Evolutionary conservation across 2,888 invertebrate genomes (phyloP).

Genomic region (Pachymerium ferrugineum): DNA sequence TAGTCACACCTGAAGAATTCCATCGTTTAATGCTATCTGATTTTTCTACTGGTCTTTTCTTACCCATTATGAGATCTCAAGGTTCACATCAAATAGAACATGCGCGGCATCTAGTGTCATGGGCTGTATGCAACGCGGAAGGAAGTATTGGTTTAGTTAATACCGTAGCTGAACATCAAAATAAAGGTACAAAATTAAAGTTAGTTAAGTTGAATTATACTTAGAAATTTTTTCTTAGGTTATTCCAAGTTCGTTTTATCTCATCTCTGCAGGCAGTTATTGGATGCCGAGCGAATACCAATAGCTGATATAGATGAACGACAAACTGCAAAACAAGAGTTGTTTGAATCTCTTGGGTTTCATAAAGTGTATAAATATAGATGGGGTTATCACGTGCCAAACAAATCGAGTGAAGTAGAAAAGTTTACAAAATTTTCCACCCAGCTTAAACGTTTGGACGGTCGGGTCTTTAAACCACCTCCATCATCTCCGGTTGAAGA

Average conservation of each 20-base stretch:
- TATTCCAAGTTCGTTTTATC: constrained; percentile 15
- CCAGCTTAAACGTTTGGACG: neutral
- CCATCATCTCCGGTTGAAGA: neutral
- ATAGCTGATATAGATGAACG: constrained; percentile 23
- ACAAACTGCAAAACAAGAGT: neutral
- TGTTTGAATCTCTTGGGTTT: constrained; percentile 21
- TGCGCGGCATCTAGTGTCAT: constrained; percentile 27
- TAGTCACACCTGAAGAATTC: constrained; percentile 24
- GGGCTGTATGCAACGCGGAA: constrained; percentile 28
- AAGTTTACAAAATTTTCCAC: neutral
- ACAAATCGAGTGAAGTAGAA: neutral
- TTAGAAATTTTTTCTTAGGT: neutral
- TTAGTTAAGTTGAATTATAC: neutral
- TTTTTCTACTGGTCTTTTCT: neutral
- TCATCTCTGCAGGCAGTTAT: constrained; percentile 1
- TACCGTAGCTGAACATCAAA: constrained; percentile 21
- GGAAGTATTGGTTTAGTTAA: constrained; percentile 19
- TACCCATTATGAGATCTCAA: neutral
- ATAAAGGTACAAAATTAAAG: constrained; percentile 5
- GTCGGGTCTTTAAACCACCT: constrained; percentile 17
- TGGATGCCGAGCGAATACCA: neutral
- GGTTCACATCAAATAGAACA: constrained; percentile 11
- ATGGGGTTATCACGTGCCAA: constrained; percentile 7
- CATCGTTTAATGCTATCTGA: constrained; percentile 28
- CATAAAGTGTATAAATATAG: neutral